Conservation (phyloP, 2,797 vertebrate species). For the Gobionotothen gibberifrons region DNA sequence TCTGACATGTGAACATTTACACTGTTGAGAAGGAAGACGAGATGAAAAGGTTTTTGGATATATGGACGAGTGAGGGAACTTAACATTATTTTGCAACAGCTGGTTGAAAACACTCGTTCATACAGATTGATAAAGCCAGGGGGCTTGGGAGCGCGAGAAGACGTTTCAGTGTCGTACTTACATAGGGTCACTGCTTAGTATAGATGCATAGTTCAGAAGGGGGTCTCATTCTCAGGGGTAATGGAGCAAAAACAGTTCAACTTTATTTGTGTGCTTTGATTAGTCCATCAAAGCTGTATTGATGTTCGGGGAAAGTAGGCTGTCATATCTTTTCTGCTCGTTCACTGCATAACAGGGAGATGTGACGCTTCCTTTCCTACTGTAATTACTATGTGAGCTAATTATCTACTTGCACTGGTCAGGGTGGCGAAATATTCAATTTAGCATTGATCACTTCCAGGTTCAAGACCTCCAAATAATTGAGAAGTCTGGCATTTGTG, state of each 20-base stretch:
- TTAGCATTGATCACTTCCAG: background rate
- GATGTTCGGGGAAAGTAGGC: background rate
- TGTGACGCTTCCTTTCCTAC: background rate
- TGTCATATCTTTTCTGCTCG: constrained; percentile 12
- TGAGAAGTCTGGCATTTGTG: too few species aligned
- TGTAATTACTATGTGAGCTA: constrained; percentile 8
- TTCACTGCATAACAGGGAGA: constrained; percentile 6
- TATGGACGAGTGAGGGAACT: constrained; percentile 16
- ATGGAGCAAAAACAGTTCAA: constrained; percentile 43
- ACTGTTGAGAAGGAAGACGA: background rate
- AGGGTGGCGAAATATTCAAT: constrained; percentile 20
- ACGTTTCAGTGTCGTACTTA: constrained; percentile 38
- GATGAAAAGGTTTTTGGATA: background rate
- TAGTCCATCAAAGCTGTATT: background rate
- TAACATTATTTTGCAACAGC: constrained; percentile 46
- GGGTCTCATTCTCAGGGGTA: constrained; percentile 36
- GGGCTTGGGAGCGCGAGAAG: constrained; percentile 6
- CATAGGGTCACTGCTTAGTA: constrained; percentile 29
- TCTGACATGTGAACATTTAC: constrained; percentile 63
- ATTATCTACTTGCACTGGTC: background rate
- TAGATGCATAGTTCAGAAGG: constrained; percentile 51
- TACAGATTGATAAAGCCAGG: constrained; percentile 15
- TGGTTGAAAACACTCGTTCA: constrained; percentile 33
- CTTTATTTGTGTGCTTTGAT: constrained; percentile 14
- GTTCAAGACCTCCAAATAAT: background rate